A percentile compares a stretch with the other conserved stretches of the same genome.
These are phyloP conservation scores for Haliclystus octoradiatus DNA, from an alignment of 30 jellyfish, hydroid and myxozoan genomes.

Conservation along the genomic window DNA sequence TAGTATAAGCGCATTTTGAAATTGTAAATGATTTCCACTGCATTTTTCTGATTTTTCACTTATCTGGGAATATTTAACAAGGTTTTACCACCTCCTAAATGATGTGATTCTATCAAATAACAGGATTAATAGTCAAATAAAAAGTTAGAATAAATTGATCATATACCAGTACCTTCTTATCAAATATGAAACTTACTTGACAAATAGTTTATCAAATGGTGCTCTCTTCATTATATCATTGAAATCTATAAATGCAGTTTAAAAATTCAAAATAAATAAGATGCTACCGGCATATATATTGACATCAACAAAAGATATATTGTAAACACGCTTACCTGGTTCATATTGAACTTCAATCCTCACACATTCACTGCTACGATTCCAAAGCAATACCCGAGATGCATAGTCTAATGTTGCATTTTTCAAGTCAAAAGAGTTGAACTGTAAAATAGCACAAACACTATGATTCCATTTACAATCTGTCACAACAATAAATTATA, in stretches of 20 bases:
- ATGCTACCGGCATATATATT: not conserved
- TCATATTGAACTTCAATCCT: conserved; percentile 49
- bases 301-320: not conserved
- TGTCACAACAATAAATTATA: too few relatives aligned
- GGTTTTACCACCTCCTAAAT: too few relatives aligned
- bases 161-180: too few relatives aligned
- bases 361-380: conserved; percentile 14
- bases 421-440: conserved; percentile 53
- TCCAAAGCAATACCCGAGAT: conserved; percentile 34
- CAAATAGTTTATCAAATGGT: conserved; percentile 37
- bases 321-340: conserved; percentile 19
- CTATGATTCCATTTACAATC: not conserved
- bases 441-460: conserved; percentile 10
- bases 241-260: conserved; percentile 8
- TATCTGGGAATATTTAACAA: too few relatives aligned
- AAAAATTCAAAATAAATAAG: too few relatives aligned
- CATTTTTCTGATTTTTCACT: too few relatives aligned
- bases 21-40: too few relatives aligned
- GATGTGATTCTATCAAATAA: too few relatives aligned
- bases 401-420: conserved; percentile 78
- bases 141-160: too few relatives aligned
- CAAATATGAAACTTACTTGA: conserved; percentile 39
- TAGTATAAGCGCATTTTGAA: too few relatives aligned
- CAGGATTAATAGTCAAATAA: too few relatives aligned
- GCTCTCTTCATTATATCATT: conserved; percentile 27